These are phyloP conservation scores for Odocoileus hemionus DNA, from an alignment of 2,113 vertebrate species.

Conservation along the genomic window DNA sequence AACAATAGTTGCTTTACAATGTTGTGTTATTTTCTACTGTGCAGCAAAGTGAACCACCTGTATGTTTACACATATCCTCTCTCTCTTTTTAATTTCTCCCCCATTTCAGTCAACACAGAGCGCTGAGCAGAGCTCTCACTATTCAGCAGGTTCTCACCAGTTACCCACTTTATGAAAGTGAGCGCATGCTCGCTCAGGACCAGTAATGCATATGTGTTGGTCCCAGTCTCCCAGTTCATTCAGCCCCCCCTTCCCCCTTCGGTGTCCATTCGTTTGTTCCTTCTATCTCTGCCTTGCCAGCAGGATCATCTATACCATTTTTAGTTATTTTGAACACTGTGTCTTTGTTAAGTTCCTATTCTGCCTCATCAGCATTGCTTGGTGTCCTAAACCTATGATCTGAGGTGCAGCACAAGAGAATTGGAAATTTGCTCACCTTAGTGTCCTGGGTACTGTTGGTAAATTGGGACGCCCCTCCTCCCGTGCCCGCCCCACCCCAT, in stretches of 20 bases:
- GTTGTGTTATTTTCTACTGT: background rate
- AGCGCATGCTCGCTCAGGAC: fast-evolving
- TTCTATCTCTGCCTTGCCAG: background rate
- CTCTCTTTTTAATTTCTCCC: background rate
- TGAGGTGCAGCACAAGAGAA: background rate
- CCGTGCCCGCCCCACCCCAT: background rate
- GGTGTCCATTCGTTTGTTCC: fast-evolving
- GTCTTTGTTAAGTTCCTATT: background rate
- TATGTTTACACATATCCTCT: background rate
- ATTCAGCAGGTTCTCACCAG: background rate
- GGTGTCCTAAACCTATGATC: background rate
- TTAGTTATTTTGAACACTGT: background rate
- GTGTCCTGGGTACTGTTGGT: background rate
- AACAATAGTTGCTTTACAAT: background rate
- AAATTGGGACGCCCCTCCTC: background rate
- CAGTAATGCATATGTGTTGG: fast-evolving
- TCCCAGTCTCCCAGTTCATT: background rate
- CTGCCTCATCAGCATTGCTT: background rate
- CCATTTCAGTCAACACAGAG: background rate
- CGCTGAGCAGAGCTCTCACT: background rate
- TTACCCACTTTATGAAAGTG: fast-evolving
- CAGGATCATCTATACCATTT: background rate
- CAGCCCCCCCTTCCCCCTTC: background rate
- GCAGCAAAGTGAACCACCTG: background rate
- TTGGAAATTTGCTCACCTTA: background rate